Base-by-base conservation (phyloP, 2,113 vertebrate genomes). In the Corapipo altera region DNA sequence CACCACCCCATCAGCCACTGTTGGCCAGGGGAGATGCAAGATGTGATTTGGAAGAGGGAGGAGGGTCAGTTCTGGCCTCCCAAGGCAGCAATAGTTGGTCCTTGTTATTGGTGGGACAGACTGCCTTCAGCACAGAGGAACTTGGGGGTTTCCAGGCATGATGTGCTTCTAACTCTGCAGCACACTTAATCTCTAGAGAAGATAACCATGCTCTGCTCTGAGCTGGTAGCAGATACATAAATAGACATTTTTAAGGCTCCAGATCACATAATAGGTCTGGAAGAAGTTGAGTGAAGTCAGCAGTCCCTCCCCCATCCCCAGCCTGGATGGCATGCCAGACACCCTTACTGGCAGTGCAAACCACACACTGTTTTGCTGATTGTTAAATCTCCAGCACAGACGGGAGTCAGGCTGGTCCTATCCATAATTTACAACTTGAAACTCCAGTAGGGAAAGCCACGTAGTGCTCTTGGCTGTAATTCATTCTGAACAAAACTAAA, bases 341-440 rank as follows among this genome's bases (percentile, higher is more conserved):
- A 8, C 80, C 58, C 78, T 85, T 81, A 69, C 67, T 59, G 72
- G 67, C 43, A 73, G 58, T 32, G 73, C 83, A 93, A 77, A 91
- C 64, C 62, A 26, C 27, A 10, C 46, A 75, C 43, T 81, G 44
- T 70, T 89, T 89, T 72, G 43, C 79, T 85, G 59, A 85, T 91
- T 71, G 69, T 66, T 93, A 88, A 89, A 86, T 94, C 94, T 89
- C 73, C 74, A 75, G 75, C 72, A 70, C 76, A 84, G 65, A 70
- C 3, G 0, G 73, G 88, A 85, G 41, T 72, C 74, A 72, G 20
- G 73, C 76, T 91, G 66, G 78, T 65, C n/a, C 58, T 48, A 23
- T 85, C 76, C 51, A 71, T 95, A 91, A 97, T 97, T 97, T 97
- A 97, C 77, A 94, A 15, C 72, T 74, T 81, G 59, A 82, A 93